These are phyloP conservation scores for Trypoxylon attenuatum DNA, from an alignment of 2,888 invertebrate genomes.

Conservation along the genomic window DNA sequence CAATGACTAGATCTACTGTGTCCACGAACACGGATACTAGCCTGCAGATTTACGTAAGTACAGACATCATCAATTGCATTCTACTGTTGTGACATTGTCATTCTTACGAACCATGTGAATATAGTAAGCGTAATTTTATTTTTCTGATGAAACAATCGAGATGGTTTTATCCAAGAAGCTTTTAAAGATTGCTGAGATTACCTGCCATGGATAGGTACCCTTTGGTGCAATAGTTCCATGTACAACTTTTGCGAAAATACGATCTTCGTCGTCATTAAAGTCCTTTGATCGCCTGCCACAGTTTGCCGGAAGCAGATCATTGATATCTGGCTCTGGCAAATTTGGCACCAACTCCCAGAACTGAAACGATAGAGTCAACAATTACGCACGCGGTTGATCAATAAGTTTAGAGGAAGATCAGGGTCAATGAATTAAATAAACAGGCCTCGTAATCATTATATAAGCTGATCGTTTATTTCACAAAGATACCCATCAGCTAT, in stretches of 20 bases:
- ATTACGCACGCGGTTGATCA: constrained; percentile 2
- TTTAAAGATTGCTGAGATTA: too few relatives aligned
- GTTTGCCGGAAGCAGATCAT: constrained; percentile 69
- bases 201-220: constrained; percentile 87
- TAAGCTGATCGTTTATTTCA: constrained; percentile 36
- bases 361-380: constrained; percentile 30
- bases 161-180: too few relatives aligned
- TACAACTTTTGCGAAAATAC: constrained; percentile 78
- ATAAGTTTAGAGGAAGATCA: constrained; percentile 29
- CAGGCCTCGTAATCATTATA: constrained; percentile 16
- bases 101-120: too few relatives aligned
- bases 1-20: constrained; percentile 80
- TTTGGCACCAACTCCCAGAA: constrained; percentile 33
- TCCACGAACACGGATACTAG: constrained; percentile 80
- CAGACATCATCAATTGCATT: too few relatives aligned
- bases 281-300: constrained; percentile 78
- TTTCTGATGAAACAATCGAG: too few relatives aligned
- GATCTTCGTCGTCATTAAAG: constrained; percentile 71
- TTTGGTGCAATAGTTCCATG: constrained; percentile 78
- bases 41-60: too few relatives aligned
- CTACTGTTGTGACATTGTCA: too few relatives aligned
- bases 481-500: too few relatives aligned
- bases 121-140: too few relatives aligned
- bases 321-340: constrained; percentile 47
- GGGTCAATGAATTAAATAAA: constrained; percentile 52